Evolutionary conservation across 2,113 vertebrate genomes (phyloP).

Genomic region (Todiramphus saurophagus): DNA sequence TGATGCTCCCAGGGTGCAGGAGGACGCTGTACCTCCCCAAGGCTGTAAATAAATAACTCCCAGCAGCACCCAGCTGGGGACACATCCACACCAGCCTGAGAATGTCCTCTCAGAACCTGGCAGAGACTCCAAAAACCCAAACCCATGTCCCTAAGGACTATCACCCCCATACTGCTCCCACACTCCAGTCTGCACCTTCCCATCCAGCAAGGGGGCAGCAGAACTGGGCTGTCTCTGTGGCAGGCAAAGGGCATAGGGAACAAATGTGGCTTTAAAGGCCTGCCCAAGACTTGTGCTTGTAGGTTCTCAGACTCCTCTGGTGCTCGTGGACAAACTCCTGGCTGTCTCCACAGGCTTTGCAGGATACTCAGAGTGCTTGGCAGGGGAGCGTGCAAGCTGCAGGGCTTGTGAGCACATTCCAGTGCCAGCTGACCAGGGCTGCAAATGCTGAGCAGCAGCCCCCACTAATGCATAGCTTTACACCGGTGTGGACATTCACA

Average conservation of each 20-base stretch:
- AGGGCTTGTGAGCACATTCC: rapidly evolving
- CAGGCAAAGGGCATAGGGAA: neutral
- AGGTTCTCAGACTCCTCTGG: neutral
- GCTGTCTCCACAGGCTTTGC: neutral
- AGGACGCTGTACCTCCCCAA: neutral
- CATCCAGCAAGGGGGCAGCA: neutral
- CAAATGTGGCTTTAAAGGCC: neutral
- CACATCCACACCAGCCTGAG: neutral
- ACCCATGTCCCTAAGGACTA: neutral
- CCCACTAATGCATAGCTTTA: neutral
- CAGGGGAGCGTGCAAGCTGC: no score
- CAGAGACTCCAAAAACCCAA: neutral
- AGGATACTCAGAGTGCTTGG: neutral
- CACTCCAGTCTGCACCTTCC: neutral
- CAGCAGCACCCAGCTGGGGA: neutral
- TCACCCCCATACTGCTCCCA: neutral
- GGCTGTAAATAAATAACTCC: neutral
- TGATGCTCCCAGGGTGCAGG: neutral
- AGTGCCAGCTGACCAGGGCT: neutral
- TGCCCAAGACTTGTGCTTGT: neutral
- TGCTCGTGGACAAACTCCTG: neutral
- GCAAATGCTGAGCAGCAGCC: neutral
- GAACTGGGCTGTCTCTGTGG: rapidly evolving
- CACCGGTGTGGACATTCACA: rapidly evolving
- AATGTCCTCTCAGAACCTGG: neutral